Conservation (phyloP, 2,888 invertebrate species). For the Chalcis sispes region DNA sequence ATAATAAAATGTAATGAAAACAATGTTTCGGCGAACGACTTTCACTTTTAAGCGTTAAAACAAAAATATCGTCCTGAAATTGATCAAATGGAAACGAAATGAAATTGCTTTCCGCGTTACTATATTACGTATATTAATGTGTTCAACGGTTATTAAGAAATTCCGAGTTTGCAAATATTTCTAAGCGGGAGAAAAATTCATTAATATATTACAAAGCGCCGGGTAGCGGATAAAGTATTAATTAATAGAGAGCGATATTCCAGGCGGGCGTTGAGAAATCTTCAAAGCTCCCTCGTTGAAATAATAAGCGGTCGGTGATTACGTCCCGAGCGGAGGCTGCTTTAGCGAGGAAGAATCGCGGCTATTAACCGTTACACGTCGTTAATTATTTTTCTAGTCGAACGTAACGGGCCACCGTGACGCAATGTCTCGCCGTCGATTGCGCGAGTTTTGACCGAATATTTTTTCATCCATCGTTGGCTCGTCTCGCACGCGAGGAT, state of each 20-base stretch:
- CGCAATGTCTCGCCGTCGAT: not conserved
- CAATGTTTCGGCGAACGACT: too few species aligned
- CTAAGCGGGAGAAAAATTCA: too few species aligned
- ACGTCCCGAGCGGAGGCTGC: too few species aligned
- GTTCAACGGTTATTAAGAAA: too few species aligned
- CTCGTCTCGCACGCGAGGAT: not conserved
- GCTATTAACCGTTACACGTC: constrained; percentile 1
- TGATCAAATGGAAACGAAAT: too few species aligned
- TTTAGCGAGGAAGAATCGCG: constrained; percentile 6
- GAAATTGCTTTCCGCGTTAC: too few species aligned
- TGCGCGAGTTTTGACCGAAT: not conserved
- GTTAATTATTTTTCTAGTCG: constrained; percentile 15
- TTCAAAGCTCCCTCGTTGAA: not conserved
- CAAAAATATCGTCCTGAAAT: too few species aligned
- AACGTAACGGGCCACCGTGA: not conserved
- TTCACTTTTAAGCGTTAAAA: too few species aligned
- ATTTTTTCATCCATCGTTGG: not conserved
- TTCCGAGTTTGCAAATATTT: too few species aligned
- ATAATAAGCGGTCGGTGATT: not conserved
- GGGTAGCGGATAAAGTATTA: not conserved
- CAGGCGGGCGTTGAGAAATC: not conserved
- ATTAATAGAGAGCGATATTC: not conserved
- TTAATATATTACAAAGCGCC: not conserved
- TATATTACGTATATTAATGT: too few species aligned
- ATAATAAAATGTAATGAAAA: too few species aligned